Percentiles rank a stretch among this genome's conserved stretches.
phyloP scores from a whole-genome alignment of 2,888 invertebrate genomes.

The Periphyllus acericola region DNA sequence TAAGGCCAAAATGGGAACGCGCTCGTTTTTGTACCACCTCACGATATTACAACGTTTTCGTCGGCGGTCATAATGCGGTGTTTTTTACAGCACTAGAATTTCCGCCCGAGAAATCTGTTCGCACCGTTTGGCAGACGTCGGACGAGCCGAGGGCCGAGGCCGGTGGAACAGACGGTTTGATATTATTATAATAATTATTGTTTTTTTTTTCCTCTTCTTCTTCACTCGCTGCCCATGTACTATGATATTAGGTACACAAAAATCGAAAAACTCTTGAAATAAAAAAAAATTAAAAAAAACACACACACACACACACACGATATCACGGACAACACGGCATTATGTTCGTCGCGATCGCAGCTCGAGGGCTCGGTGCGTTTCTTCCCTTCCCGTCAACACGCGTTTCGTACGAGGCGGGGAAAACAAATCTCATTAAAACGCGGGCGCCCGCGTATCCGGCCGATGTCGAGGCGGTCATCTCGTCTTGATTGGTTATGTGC shows the following conservation, averaged over 20 bases:
- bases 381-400: not conserved
- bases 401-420: no score
- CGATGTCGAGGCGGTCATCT: conserved; percentile 10
- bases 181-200: not conserved
- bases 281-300: not conserved
- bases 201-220: not conserved
- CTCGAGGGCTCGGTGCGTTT: no score
- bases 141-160: not conserved
- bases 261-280: not conserved
- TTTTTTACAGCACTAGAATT: no score
- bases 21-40: not conserved
- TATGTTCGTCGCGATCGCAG: no score
- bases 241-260: not conserved
- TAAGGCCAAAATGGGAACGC: no score
- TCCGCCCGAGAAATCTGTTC: not conserved
- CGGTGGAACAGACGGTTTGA: not conserved
- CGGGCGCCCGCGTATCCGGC: not conserved
- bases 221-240: no score
- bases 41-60: not conserved
- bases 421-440: conserved; percentile 30
- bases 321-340: not conserved
- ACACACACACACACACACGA: not conserved
- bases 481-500: not conserved
- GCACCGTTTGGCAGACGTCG: conserved; percentile 8
- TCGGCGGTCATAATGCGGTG: no score